Evolutionary conservation across 1,140 invertebrate species (phyloP), one percentile per base, ranked within the genome.

Genomic region (Bombus terrestris): DNA sequence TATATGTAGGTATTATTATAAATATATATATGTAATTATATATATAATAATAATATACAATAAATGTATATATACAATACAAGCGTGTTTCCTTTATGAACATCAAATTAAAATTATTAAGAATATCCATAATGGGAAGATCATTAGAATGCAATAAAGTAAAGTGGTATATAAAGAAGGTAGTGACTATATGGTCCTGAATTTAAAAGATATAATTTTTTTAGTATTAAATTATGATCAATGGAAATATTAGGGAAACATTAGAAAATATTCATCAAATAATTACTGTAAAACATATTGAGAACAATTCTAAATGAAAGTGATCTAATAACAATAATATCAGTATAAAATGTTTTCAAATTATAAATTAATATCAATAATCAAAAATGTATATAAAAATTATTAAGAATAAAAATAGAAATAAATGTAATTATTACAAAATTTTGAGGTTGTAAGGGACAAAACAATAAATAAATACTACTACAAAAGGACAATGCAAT

Each of bases 51-150:
- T 59, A 62, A 28, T 28, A 28, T 10, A 62, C 25, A 62, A 62
- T 62, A 62, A 28, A n/a, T 62, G 3, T 62, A 62, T 25, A 62
- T 62, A 62, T 62, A 32, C 2, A 37, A 28, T 3, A 71, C 10
- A 6, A 39, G n/a, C 25, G 10, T 41, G 22, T 18, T 62, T 59
- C 28, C 15, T 32, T 32, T 25, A 37, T 66, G 9, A 32, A 53
- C 64, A 73, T 22, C 41, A 43, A 59, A 84, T 71, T 47, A 37
- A 37, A 76, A 71, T 62, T 53, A 59, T 59, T 18, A 74, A 25
- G n/a, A 4, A 64, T n/a, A 68, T 59, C 43, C 68, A 1, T 83
- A 83, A 41, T 35, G 22, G 37, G 12, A 43, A 75, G 25, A 28
- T 59, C 32, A 57, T 59, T 80, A 41, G 43, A 18, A 32, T 10